Conservation (phyloP, 1,140 invertebrate species). For the Coboldia fuscipes region DNA sequence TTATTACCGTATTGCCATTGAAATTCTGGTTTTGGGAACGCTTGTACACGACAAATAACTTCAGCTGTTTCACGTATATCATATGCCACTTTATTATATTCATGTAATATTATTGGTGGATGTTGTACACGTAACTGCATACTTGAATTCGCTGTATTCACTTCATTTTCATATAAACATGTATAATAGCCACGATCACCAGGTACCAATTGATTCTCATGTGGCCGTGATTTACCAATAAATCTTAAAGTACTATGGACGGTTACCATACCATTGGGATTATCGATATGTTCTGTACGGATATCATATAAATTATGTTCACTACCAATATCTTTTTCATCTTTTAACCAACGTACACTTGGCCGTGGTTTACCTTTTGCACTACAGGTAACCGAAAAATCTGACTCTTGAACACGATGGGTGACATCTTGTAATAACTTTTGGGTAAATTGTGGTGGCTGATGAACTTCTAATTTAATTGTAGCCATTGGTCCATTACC, state of each 20-base stretch:
- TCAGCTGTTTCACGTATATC: constrained; percentile 64
- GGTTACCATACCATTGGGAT: constrained; percentile 49
- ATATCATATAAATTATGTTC: constrained; percentile 61
- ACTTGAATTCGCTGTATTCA: constrained; percentile 60
- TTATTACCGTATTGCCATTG: constrained; percentile 71
- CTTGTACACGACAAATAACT: constrained; percentile 71
- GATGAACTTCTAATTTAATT: constrained; percentile 64
- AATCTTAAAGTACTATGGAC: constrained; percentile 70
- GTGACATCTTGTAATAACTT: constrained; percentile 68
- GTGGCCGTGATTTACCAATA: constrained; percentile 45
- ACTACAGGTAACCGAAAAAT: constrained; percentile 60
- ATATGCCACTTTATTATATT: constrained; percentile 74
- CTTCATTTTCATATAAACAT: constrained; percentile 75
- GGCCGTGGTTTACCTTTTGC: constrained; percentile 75
- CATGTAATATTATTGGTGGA: constrained; percentile 61
- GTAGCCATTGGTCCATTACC: constrained; percentile 65
- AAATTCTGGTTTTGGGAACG: constrained; percentile 78
- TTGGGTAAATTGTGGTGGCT: constrained; percentile 60
- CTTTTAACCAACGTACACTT: constrained; percentile 65
- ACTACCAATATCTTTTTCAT: constrained; percentile 51
- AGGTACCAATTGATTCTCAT: constrained; percentile 53
- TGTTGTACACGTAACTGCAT: constrained; percentile 83
- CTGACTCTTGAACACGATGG: constrained; percentile 53
- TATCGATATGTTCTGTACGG: constrained; percentile 48
- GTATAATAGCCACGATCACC: constrained; percentile 69